Conservation (phyloP, 2,797 vertebrate species). For the Phoebastria nigripes region DNA sequence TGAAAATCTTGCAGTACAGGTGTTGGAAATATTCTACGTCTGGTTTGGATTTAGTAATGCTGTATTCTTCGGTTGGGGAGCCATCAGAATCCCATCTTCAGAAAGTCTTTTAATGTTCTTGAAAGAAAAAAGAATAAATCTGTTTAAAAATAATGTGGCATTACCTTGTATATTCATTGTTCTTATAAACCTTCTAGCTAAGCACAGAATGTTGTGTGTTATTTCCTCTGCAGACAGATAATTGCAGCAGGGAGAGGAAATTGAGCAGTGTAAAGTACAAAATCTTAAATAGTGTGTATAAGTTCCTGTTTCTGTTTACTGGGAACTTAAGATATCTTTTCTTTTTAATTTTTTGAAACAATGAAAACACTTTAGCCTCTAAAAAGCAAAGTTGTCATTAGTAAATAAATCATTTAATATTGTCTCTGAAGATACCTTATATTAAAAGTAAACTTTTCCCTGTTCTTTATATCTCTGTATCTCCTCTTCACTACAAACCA, state of each 20-base stretch:
- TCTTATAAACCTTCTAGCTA: background rate
- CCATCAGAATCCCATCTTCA: background rate
- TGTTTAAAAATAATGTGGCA: background rate
- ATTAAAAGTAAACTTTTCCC: background rate
- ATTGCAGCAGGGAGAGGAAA: background rate
- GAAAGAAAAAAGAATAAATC: background rate
- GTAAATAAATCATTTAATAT: background rate
- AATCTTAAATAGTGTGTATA: background rate
- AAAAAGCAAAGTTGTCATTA: background rate
- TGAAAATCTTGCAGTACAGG: background rate
- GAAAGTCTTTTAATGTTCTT: background rate
- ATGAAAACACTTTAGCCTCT: background rate
- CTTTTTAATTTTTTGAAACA: background rate
- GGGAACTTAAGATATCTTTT: background rate
- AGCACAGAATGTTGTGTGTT: background rate
- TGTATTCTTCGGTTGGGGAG: background rate
- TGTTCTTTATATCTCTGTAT: background rate
- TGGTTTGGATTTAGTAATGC: background rate
- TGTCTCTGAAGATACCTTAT: background rate
- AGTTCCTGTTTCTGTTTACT: background rate
- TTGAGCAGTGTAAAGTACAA: background rate
- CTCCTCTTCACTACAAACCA: background rate
- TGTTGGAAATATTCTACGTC: background rate
- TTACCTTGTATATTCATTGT: background rate
- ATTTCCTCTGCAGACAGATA: slow-evolving; percentile 5